Base-by-base conservation (phyloP, 2,113 vertebrate species). In the Aptenodytes patagonicus region DNA sequence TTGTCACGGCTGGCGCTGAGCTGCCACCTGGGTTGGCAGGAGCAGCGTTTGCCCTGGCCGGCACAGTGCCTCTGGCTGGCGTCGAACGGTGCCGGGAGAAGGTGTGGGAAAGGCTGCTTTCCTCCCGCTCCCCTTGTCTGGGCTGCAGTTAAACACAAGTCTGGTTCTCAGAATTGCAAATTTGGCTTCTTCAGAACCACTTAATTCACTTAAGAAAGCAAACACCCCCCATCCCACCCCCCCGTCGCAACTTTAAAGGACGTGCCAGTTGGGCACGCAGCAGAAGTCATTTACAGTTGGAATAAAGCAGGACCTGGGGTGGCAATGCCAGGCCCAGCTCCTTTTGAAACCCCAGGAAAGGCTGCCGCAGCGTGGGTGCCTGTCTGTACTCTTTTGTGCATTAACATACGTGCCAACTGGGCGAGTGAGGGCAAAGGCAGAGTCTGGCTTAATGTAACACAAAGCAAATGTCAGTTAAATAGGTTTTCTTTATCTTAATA, bases 391-490 rank as follows among this genome's bases (percentile, higher is more conserved):
- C 57, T 79, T 95, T 93, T 77, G 52, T 92, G 66, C 12, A 3
- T 72, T 47, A 83, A 71, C 72, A 46, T 84, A 93, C 10, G 1
- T 92, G 89, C 86, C 92, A 93, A 83, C 76, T 69, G 86, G 70
- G 77, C 1, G 9, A 91, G 44, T 61, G 52, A 24, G 12, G 62
- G 76, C 64, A 75, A 68, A 75, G 42, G 65, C 87, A 90, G 72
- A 54, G 66, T 18, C 84, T 79, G 61, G 44, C 64, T 94, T 87
- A 75, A 82, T 78, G 64, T 60, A 36, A 44, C 76, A 93, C 92
- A 95, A 93, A 84, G 80, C 72, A 90, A 93, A 82, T 84, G 92
- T 84, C 92, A 81, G 65, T 72, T 90, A 87, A 96, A 75, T 83
- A 81, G 83, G 60, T 90, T 96, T 97, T 87, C 93, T 91, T 93